Percentiles rank a stretch among this genome's conserved stretches.
These are phyloP conservation scores for Ditula angustiorana DNA, from an alignment of 2,888 invertebrate species.

Conservation along the genomic window DNA sequence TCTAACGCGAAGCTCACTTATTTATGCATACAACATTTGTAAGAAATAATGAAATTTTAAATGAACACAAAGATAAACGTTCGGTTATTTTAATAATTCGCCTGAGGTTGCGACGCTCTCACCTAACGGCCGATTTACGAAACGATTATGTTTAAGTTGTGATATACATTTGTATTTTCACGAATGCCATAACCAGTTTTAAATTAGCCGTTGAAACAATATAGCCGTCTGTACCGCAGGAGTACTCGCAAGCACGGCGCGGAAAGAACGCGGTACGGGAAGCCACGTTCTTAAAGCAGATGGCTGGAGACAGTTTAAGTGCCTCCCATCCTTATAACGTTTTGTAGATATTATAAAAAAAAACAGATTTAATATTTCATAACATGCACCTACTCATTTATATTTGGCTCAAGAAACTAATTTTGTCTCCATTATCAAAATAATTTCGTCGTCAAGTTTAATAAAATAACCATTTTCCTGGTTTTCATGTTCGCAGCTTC, in stretches of 20 bases:
- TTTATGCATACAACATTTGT: background rate
- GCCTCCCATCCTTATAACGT: slow-evolving; percentile 45
- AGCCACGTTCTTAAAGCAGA: slow-evolving; percentile 52
- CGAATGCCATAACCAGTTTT: background rate
- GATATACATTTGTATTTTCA: background rate
- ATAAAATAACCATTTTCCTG: background rate
- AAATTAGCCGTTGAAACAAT: slow-evolving; percentile 40
- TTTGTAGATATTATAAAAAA: slow-evolving; percentile 10
- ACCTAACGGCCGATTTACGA: no score
- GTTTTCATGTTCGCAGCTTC: background rate
- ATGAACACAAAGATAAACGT: no score
- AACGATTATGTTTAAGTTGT: background rate
- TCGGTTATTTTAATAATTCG: no score
- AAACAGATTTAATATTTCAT: background rate
- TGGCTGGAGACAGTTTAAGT: slow-evolving; percentile 53
- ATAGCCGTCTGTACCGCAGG: slow-evolving; percentile 21
- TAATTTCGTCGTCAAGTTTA: slow-evolving; percentile 35
- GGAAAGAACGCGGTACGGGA: slow-evolving; percentile 38
- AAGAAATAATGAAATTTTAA: no score
- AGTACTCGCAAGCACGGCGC: slow-evolving; percentile 43
- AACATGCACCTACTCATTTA: background rate
- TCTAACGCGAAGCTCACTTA: background rate
- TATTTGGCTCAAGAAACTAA: background rate
- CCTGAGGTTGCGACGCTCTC: no score
- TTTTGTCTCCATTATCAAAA: slow-evolving; percentile 20